Conservation (phyloP, 2,888 invertebrate genomes). For the Rhagonycha lutea region DNA sequence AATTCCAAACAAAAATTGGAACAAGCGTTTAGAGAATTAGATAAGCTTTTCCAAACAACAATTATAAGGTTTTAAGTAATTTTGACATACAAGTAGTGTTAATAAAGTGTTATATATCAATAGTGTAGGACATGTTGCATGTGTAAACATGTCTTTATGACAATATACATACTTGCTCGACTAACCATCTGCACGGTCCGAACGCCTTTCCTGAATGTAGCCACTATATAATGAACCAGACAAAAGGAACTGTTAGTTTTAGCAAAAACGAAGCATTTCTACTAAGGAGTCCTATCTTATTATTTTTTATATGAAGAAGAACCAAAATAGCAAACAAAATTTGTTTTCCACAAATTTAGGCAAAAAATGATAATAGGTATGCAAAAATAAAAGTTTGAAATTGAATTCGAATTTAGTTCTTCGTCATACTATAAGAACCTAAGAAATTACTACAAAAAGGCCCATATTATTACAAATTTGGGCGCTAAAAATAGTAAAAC, state of each 20-base stretch:
- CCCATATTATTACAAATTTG: background rate
- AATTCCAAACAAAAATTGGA: background rate
- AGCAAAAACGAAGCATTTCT: conserved; percentile 43
- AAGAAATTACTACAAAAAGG: background rate
- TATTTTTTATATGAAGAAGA: conserved; percentile 9
- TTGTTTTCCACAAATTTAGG: background rate
- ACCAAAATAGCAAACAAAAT: conserved; percentile 9
- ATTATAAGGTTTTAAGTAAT: conserved; percentile 9
- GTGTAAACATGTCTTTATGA: conserved; percentile 14
- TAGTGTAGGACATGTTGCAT: conserved; percentile 16
- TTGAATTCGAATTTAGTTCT: background rate
- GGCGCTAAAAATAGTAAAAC: background rate
- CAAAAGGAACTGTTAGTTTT: conserved; percentile 58
- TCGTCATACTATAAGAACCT: background rate
- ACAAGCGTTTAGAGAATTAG: background rate
- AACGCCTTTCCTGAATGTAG: conserved; percentile 99
- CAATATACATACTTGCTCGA: conserved; percentile 92
- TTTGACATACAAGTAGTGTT: conserved; percentile 16
- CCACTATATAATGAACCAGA: conserved; percentile 74
- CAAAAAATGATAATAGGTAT: background rate
- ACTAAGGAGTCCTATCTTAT: conserved; percentile 37
- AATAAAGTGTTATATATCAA: conserved; percentile 20
- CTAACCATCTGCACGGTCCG: conserved; percentile 98
- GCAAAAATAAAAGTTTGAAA: background rate
- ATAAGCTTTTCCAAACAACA: conserved; percentile 13